Base-by-base conservation (phyloP, 2,113 vertebrate species). In the Anguilla rostrata region DNA sequence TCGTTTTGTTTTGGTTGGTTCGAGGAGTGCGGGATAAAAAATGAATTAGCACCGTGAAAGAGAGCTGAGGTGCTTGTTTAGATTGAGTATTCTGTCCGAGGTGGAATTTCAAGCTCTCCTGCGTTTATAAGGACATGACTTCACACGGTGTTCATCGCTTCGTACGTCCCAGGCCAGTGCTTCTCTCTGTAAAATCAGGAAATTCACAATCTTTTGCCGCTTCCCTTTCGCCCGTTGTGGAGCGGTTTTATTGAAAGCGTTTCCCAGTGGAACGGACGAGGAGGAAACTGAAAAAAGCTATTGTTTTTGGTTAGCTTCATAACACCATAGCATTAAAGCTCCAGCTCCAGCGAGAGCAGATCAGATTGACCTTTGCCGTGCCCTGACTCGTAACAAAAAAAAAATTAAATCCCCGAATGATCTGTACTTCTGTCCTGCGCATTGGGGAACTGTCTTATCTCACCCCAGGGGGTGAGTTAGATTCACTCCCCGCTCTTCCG, bases 331-430 rank as follows among this genome's bases (percentile, higher is more conserved):
- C n/a, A 34, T 75, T 46, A 8, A 75, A 75, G 71, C 71, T 12
- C 26, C 26, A 34, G n/a, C 29, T 75, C 71, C 26, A 75, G 71
- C 34, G 34, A 34, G 71, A n/a, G 6, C 7, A n/a, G 34, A 29
- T 75, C n/a, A 75, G 71, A 29, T 75, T 75, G 71, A 75, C 71
- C 71, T 75, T n/a, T 34, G 11, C 71, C 26, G 71, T 34, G 71
- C n/a, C 71, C 63, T 8, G 26, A 71, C 22, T n/a, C 63, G 26
- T 71, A 60, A 71, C 26, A n/a, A 71, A 71, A 71, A 71, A 71
- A n/a, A 71, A 71, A 71, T 71, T 71, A 71, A 71, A 71, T 71
- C 63, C 71, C n/a, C 34, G 12, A 75, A 75, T 75, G 71, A 75
- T 12, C 4, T 14, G 71, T 12, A 75, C 71, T 75, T 12, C 5